These are phyloP conservation scores for Xyrichtys novacula DNA, from an alignment of 2,797 vertebrate species.

Conservation along the genomic window DNA sequence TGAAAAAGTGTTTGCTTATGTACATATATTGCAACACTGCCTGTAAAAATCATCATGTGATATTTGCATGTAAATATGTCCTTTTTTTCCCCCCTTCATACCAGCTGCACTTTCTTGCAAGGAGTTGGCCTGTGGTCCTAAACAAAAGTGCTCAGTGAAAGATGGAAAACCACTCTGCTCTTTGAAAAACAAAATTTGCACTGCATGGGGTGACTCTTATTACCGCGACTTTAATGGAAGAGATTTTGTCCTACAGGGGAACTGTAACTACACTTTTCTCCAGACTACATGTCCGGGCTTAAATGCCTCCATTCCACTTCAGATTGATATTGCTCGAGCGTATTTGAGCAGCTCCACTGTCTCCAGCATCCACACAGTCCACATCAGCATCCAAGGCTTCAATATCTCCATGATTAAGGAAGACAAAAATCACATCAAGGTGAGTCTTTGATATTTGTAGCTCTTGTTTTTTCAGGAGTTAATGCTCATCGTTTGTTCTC, in stretches of 20 bases:
- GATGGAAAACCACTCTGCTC: conserved; percentile 34
- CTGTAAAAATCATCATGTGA: not conserved
- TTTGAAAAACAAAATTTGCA: conserved; percentile 39
- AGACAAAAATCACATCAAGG: conserved; percentile 41
- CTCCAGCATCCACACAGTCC: conserved; percentile 31
- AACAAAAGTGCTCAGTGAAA: conserved; percentile 28
- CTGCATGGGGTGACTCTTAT: conserved; percentile 41
- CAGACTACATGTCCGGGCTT: conserved; percentile 36
- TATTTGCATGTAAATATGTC: not conserved
- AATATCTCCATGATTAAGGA: conserved; percentile 47
- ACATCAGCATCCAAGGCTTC: conserved; percentile 36
- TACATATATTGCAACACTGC: not conserved
- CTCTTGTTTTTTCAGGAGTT: not conserved
- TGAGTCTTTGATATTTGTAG: conserved; percentile 30
- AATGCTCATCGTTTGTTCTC: not conserved
- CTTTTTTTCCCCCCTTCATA: not conserved
- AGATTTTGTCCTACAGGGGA: conserved; percentile 42
- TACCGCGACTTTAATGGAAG: conserved; percentile 45
- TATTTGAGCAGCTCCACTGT: conserved; percentile 39
- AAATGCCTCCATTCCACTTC: conserved; percentile 36
- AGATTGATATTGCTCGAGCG: conserved; percentile 44
- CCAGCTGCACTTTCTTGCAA: conserved; percentile 28
- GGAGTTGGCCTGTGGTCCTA: conserved; percentile 32
- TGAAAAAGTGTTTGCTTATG: not conserved
- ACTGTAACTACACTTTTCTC: conserved; percentile 48